phyloP scores from a whole-genome alignment of 2,797 vertebrate genomes.

The Halcyon smyrnensis region DNA sequence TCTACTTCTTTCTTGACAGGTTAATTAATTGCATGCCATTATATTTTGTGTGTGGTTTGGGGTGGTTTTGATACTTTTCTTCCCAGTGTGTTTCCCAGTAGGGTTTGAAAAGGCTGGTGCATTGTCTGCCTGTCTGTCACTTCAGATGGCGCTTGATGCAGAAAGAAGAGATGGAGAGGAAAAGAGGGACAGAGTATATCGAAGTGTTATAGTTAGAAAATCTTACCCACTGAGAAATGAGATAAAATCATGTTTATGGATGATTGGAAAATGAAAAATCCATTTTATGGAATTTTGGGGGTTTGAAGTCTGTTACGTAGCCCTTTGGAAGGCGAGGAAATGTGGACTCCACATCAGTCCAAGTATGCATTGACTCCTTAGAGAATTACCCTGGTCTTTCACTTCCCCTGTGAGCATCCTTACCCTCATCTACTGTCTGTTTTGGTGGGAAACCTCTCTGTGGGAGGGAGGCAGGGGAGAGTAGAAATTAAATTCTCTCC shows the following conservation, averaged over 20 bases:
- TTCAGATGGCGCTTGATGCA: neutral
- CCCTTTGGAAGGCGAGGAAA: neutral
- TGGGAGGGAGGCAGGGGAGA: neutral
- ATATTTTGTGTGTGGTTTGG: conserved; percentile 36
- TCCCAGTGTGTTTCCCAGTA: conserved; percentile 3
- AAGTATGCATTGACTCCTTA: neutral
- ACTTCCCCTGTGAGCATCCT: neutral
- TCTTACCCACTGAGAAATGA: neutral
- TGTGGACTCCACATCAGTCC: neutral
- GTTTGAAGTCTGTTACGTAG: neutral
- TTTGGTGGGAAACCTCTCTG: neutral
- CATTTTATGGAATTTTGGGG: neutral
- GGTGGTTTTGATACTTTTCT: conserved; percentile 39
- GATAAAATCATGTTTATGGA: neutral
- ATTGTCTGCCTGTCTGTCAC: conserved; percentile 51
- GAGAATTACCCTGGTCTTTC: neutral
- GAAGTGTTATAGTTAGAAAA: neutral
- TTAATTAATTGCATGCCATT: conserved; percentile 57
- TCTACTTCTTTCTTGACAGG: conserved; percentile 44
- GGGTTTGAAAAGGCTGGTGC: conserved; percentile 18
- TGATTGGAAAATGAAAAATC: neutral
- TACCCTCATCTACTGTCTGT: neutral
- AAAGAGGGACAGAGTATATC: neutral
- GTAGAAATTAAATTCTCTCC: neutral
- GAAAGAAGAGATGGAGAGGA: neutral